Evolutionary conservation across 64 coral and sea anemone genomes (phyloP).

Genomic region (Dendronephthya gigantea): DNA sequence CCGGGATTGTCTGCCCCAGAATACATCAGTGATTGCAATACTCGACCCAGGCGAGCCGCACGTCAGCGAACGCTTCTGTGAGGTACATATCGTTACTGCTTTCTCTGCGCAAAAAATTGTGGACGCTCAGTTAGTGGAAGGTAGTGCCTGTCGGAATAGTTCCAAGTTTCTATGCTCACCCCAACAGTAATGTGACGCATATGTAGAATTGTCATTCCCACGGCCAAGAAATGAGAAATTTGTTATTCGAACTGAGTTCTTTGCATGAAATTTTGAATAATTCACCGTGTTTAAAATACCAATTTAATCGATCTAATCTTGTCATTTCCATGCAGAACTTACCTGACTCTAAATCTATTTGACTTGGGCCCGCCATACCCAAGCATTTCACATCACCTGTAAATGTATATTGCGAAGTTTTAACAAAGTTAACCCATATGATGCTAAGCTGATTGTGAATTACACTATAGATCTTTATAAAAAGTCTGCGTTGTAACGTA

Average conservation of each 20-base stretch:
- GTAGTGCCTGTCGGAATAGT: no score
- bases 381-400: background rate
- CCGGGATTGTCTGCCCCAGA: constrained; percentile 86
- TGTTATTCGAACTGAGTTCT: no score
- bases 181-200: no score
- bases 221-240: no score
- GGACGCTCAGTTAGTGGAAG: background rate
- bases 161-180: no score
- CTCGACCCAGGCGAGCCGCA: background rate
- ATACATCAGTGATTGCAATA: constrained; percentile 63
- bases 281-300: no score
- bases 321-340: background rate
- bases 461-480: no score
- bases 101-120: background rate
- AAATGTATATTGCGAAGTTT: background rate
- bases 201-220: no score
- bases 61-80: background rate
- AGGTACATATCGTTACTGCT: background rate
- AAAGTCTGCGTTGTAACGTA: no score
- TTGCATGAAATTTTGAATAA: no score
- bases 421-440: no score
- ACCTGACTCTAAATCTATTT: background rate
- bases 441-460: no score
- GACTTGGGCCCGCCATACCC: background rate
- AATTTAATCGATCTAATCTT: background rate